A percentile compares a stretch with the other conserved stretches of the same genome.
phyloP scores from a whole-genome alignment of 2,888 invertebrate genomes.

The Dryobota labecula region DNA sequence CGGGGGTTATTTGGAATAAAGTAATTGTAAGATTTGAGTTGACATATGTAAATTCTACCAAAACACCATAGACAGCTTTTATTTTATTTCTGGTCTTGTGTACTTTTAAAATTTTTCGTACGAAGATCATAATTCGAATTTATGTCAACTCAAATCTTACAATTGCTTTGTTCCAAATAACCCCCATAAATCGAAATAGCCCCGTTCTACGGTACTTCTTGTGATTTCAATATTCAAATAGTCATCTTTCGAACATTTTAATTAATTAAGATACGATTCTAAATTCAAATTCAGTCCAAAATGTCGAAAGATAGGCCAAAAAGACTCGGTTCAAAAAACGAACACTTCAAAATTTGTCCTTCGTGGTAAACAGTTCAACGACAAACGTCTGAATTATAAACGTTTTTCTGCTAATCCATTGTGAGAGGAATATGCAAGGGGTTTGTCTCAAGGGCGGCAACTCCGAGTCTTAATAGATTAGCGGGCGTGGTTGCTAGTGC shows the following conservation, averaged over 20 bases:
- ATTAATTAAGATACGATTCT: slow-evolving; percentile 22
- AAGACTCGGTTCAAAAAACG: neutral
- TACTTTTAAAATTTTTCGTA: too few species aligned
- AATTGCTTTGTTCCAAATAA: too few species aligned
- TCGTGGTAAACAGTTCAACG: slow-evolving; percentile 31
- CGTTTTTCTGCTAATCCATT: slow-evolving; percentile 56
- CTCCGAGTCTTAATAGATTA: slow-evolving; percentile 58
- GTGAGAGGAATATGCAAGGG: slow-evolving; percentile 48
- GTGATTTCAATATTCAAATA: slow-evolving; percentile 23
- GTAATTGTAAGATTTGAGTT: too few species aligned
- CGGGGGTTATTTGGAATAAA: too few species aligned
- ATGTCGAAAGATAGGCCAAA: slow-evolving; percentile 17
- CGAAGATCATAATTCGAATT: too few species aligned
- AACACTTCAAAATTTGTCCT: slow-evolving; percentile 6
- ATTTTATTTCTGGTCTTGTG: too few species aligned
- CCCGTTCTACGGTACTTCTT: too few species aligned
- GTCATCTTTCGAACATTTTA: neutral
- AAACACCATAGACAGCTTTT: too few species aligned
- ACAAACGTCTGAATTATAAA: slow-evolving; percentile 28
- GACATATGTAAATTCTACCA: too few species aligned
- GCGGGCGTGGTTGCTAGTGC: slow-evolving; percentile 52
- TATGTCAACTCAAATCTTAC: too few species aligned
- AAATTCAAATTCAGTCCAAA: slow-evolving; percentile 23
- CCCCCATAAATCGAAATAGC: too few species aligned
- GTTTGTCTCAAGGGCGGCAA: slow-evolving; percentile 51